A percentile compares a stretch with the other conserved stretches of the same genome.
These are phyloP conservation scores for Leptobrachium leishanense DNA, from an alignment of 2,113 vertebrate species.

Conservation along the genomic window DNA sequence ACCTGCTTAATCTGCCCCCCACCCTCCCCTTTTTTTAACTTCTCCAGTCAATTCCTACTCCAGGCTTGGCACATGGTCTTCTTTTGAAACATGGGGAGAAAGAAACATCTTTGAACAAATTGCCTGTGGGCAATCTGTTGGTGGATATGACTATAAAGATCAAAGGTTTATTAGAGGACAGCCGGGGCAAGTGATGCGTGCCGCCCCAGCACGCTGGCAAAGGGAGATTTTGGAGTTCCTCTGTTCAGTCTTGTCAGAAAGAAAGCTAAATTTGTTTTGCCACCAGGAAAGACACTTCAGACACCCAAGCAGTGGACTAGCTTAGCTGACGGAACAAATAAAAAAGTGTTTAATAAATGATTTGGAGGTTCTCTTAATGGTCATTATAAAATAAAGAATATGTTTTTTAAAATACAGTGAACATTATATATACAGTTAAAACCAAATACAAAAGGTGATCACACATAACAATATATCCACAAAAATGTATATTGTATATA, in stretches of 20 bases:
- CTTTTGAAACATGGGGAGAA: conserved; percentile 27
- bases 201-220: not conserved
- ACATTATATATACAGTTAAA: no score
- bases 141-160: conserved; percentile 21
- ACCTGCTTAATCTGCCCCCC: conserved; percentile 10
- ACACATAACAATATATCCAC: no score
- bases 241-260: conserved; percentile 26
- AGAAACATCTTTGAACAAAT: conserved; percentile 37
- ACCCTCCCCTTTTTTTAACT: conserved; percentile 10
- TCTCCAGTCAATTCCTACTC: conserved; percentile 33
- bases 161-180: conserved; percentile 26
- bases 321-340: no score
- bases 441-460: no score
- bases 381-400: no score
- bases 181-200: conserved; percentile 22
- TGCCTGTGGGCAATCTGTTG: conserved; percentile 16
- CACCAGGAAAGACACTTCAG: conserved; percentile 5
- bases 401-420: no score
- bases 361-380: no score
- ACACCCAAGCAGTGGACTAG: no score
- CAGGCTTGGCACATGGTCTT: conserved; percentile 22
- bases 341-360: no score
- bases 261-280: conserved; percentile 42
- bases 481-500: no score
- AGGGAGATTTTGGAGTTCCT: conserved; percentile 19